Base-by-base conservation (phyloP, 30 jellyfish, hydroid and myxozoan genomes). In the Cassiopea xamachana region DNA sequence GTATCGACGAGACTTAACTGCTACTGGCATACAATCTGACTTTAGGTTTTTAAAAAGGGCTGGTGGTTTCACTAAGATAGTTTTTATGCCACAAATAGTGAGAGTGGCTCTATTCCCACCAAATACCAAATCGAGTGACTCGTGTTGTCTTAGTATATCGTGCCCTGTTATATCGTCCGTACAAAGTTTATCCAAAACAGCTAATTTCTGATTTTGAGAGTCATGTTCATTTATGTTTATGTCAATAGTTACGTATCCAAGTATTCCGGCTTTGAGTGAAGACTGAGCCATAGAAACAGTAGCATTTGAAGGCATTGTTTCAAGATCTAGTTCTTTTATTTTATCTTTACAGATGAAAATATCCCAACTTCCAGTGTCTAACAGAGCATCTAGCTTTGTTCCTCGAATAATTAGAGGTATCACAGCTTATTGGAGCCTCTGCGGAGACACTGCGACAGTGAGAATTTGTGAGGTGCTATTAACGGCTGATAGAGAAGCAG, bases 1-100 rank as follows among this genome's bases (percentile, higher is more conserved):
- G 87, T 84, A 92, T 9, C 72, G 51, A 17, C 97, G 60, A 5
- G 98, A 93, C 85, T 93, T 93, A 17, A 87, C 46, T 19, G 98
- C 98, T 46, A 93, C 73, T 4, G 98, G 98, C 46, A 90, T 68
- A 79, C 86, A 76, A 73, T 89, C 93, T 74, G 93, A 3, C 55
- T 93, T 82, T 2, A 93, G 72, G 74, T 89, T 83, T 48, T 46
- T 82, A 84, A 89, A 93, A 15, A 83, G 39, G 12, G 87, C 46
- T 5, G 95, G 93, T 17, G 97, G 93, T 13, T 59, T 47, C 43
- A 76, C 79, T 49, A 10, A 62, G 17, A 90, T 14, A n/a, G 92
- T 75, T 15, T 92, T 69, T 48, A 84, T 1, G 14, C 88, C 91
- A 68, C 85, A 83, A 8, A 83, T 73, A 44, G 72, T 75, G 83